Base-by-base conservation (phyloP, 2,113 vertebrate genomes). In the Piaya cayana region DNA sequence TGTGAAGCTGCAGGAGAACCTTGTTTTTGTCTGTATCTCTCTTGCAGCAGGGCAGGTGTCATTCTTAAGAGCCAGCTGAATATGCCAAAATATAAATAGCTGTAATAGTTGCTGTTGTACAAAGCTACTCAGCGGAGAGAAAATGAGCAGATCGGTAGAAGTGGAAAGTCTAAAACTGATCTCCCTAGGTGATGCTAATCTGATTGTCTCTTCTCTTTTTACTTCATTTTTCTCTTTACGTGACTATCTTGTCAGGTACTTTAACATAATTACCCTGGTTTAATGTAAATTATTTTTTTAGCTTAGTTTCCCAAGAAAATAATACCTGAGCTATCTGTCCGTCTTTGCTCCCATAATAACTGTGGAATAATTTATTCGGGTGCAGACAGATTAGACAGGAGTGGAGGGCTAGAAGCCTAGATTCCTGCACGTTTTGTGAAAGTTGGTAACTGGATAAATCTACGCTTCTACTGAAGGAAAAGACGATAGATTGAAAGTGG, bases 351-450 rank as follows among this genome's bases (percentile, higher is more conserved):
- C 55, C 26, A 12, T 88, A 82, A 60, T 91, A 70, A 81, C 42
- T 82, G 94, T 34, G 63, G 56, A 91, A 59, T 80, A 45, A 45
- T 78, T 91, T 96, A 75, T 16, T 69, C 6, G 4, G 64, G 29
- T 86, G 89, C 81, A 74, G 72, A 59, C 47, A 78, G 37, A 78
- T 78, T 69, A 88, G 80, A 63, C 64, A 74, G 52, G 37, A 77
- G 37, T 32, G 83, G 60, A 83, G 37, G 30, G 32, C 59, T 86
- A 37, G 69, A 95, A 76, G 74, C 82, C 68, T 60, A 83, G 75
- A 68, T 95, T 92, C 52, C 65, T 94, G 52, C 39, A 68, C 65
- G 23, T 87, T 93, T 86, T 83, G 76, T 92, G 68, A 93, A 86
- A 90, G 81, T 76, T 42, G 49, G 42, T 93, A 47, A 67, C 71